A percentile compares a stretch with the other conserved stretches of the same genome.
phyloP scores from a whole-genome alignment of 2,113 vertebrate genomes.

The Saguinus imperator region DNA sequence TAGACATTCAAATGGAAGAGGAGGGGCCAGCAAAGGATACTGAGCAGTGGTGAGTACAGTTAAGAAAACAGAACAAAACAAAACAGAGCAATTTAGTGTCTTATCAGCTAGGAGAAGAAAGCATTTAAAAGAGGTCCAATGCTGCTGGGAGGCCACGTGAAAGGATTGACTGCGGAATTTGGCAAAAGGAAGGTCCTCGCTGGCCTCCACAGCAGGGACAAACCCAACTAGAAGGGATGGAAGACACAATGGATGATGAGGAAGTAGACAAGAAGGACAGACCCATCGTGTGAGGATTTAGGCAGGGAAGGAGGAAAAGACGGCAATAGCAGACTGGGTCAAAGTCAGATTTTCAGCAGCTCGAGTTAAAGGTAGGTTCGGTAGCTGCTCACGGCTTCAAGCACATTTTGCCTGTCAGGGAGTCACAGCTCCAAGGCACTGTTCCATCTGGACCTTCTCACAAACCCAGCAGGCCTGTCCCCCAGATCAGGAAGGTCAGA shows the following conservation, averaged over 20 bases:
- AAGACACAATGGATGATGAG: not conserved
- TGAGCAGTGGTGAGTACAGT: not conserved
- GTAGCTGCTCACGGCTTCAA: fast-evolving
- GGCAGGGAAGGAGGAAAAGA: too few relatives aligned
- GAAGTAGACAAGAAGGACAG: fast-evolving
- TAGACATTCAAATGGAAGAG: not conserved
- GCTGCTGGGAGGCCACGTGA: not conserved
- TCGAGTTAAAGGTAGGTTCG: fast-evolving
- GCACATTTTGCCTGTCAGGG: not conserved
- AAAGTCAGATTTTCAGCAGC: not conserved
- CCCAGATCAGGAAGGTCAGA: not conserved
- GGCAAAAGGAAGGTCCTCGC: not conserved
- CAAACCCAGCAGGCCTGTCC: not conserved
- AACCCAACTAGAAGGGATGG: fast-evolving
- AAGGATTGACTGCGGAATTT: not conserved
- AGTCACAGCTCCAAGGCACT: not conserved
- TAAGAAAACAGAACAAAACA: not conserved
- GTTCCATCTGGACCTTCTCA: not conserved
- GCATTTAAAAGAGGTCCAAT: not conserved
- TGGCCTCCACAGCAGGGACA: not conserved
- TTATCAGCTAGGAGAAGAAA: not conserved
- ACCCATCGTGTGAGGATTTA: fast-evolving
- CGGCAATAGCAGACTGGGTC: fast-evolving
- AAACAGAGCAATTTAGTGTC: not conserved
- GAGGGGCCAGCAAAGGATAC: not conserved